Evolutionary conservation across 2,888 invertebrate species (phyloP).

Genomic region (Loripinus fragilis): DNA sequence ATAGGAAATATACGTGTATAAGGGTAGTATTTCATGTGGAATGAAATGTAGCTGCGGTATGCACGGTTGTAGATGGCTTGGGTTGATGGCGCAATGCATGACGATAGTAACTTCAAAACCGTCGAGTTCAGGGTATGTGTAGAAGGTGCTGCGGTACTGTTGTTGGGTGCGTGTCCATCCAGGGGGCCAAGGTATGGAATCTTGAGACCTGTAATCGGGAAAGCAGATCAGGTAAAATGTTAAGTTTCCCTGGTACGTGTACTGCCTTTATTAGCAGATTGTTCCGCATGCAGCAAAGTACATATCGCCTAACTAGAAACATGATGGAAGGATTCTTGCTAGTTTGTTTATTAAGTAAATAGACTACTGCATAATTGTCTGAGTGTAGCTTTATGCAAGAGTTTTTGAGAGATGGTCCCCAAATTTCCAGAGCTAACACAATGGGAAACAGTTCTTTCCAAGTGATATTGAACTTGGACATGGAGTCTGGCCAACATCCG

Average conservation of each 20-base stretch:
- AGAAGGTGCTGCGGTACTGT: background rate
- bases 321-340: slow-evolving; percentile 1
- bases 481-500: slow-evolving; percentile 15
- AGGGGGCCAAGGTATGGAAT: background rate
- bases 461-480: too few relatives aligned
- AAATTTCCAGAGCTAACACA: too few relatives aligned
- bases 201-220: slow-evolving; percentile 19
- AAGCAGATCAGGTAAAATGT: slow-evolving; percentile 17
- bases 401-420: too few relatives aligned
- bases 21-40: background rate
- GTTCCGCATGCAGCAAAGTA: background rate
- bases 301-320: background rate
- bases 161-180: background rate
- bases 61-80: background rate
- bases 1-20: background rate
- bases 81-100: background rate
- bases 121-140: background rate
- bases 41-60: background rate
- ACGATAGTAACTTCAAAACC: background rate
- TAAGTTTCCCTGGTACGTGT: background rate
- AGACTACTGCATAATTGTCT: slow-evolving; percentile 4
- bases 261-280: background rate
- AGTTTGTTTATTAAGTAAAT: slow-evolving; percentile 11
- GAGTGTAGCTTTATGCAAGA: background rate
- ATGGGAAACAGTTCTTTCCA: too few relatives aligned